These are phyloP conservation scores for Spinus pinus DNA, from an alignment of 2,797 vertebrate species.

Conservation along the genomic window DNA sequence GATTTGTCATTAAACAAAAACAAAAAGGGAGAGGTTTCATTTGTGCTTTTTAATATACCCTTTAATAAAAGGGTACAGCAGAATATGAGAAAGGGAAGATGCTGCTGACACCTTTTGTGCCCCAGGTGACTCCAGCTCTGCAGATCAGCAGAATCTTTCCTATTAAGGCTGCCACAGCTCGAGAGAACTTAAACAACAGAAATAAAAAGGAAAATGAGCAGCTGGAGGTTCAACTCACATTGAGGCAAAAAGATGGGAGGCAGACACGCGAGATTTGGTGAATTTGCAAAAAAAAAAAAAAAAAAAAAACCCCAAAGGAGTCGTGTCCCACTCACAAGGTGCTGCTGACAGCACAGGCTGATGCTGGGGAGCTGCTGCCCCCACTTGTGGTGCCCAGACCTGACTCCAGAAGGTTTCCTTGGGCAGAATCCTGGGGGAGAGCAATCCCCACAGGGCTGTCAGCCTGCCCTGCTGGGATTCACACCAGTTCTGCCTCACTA, in stretches of 20 bases:
- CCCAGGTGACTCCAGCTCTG: not conserved
- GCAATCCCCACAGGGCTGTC: not conserved
- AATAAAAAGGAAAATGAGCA: not conserved
- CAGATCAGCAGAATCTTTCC: not conserved
- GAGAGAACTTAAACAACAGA: not conserved
- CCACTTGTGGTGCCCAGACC: not conserved
- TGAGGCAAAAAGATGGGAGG: not conserved
- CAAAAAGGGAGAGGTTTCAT: not conserved
- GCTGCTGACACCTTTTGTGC: not conserved
- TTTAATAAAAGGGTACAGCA: not conserved
- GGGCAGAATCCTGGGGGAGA: not conserved
- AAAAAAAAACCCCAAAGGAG: not conserved
- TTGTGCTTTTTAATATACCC: not conserved
- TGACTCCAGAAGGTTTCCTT: not conserved
- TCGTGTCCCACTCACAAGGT: not conserved
- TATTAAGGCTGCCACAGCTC: not conserved
- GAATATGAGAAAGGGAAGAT: not conserved
- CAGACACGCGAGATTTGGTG: not conserved
- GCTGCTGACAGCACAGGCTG: not conserved
- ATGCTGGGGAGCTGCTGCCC: not conserved
- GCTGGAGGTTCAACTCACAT: not conserved
- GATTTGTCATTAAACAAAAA: not conserved
- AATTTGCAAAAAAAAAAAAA: not conserved
- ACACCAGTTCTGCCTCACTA: not conserved
- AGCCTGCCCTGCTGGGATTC: not conserved